phyloP scores from a whole-genome alignment of 2,113 vertebrate species.

The Brachyhypopomus gauderio region DNA sequence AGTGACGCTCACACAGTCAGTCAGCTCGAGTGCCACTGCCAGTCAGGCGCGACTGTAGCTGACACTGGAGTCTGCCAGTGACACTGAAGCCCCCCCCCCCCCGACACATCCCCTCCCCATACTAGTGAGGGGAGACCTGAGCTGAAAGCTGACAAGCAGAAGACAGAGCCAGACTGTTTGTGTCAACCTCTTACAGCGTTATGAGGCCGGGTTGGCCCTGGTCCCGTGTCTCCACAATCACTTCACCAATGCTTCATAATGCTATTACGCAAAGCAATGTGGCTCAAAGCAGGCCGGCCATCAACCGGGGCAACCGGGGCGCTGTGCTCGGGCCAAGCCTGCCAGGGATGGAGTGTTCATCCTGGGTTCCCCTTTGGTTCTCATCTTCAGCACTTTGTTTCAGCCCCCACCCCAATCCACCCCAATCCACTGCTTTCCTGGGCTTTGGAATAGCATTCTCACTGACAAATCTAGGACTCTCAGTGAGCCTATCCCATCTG shows the following conservation, averaged over 20 bases:
- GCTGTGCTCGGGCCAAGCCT: conserved; percentile 10
- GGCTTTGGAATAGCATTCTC: not conserved
- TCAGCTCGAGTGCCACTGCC: conserved; percentile 26
- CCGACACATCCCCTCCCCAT: conserved; percentile 13
- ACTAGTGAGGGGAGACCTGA: not conserved
- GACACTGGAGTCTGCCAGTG: conserved; percentile 46
- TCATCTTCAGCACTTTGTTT: not conserved
- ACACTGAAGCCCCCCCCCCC: no score
- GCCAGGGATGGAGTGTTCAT: conserved; percentile 1
- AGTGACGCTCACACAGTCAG: conserved; percentile 54
- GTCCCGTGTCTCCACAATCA: not conserved
- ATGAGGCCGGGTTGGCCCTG: not conserved
- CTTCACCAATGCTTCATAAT: conserved; percentile 5
- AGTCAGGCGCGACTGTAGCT: conserved; percentile 23
- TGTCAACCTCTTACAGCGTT: conserved; percentile 57
- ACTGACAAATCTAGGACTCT: conserved; percentile 22
- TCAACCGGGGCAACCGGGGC: not conserved
- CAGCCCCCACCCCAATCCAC: no score
- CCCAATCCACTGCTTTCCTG: not conserved
- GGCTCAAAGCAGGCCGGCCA: not conserved
- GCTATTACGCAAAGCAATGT: not conserved
- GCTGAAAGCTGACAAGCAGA: not conserved
- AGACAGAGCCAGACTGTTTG: conserved; percentile 59
- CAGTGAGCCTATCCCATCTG: conserved; percentile 10
- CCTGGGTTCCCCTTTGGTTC: conserved; percentile 5